A percentile compares a stretch with the other conserved stretches of the same genome.
phyloP scores from a whole-genome alignment of 2,113 vertebrate genomes.

The Solea senegalensis region DNA sequence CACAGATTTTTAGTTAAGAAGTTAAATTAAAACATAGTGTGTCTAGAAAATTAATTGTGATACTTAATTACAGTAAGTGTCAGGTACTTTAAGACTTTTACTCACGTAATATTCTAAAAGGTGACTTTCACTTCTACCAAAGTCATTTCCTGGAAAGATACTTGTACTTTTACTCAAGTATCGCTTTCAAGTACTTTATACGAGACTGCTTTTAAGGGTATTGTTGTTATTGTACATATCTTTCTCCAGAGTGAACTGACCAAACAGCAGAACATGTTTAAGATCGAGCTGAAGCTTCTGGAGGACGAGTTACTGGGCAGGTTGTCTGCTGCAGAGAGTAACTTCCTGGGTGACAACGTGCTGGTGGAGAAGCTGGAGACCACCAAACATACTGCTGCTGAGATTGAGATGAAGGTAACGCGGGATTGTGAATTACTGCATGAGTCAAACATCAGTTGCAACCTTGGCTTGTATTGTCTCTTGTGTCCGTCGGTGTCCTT shows the following conservation, averaged over 20 bases:
- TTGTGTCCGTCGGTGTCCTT: background rate
- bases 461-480: background rate
- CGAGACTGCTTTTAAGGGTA: no score
- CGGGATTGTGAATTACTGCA: no score
- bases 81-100: no score
- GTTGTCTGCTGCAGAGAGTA: conserved; percentile 80
- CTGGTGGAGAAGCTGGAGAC: conserved; percentile 85
- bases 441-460: background rate
- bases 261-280: conserved; percentile 87
- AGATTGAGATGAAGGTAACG: conserved; percentile 84
- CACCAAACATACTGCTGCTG: conserved; percentile 81
- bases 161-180: no score
- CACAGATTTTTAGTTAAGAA: no score
- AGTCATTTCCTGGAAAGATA: no score
- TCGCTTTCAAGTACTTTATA: no score
- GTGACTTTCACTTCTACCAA: no score
- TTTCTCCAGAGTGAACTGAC: conserved; percentile 77
- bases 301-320: conserved; percentile 82
- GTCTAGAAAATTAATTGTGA: no score
- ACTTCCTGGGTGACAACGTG: conserved; percentile 82
- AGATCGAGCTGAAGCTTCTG: conserved; percentile 87
- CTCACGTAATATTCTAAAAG: no score
- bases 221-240: background rate
- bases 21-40: no score
- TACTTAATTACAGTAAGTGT: no score